Evolutionary conservation across 2,888 invertebrate genomes (phyloP).

Genomic region (Lycocerus yunnanus): DNA sequence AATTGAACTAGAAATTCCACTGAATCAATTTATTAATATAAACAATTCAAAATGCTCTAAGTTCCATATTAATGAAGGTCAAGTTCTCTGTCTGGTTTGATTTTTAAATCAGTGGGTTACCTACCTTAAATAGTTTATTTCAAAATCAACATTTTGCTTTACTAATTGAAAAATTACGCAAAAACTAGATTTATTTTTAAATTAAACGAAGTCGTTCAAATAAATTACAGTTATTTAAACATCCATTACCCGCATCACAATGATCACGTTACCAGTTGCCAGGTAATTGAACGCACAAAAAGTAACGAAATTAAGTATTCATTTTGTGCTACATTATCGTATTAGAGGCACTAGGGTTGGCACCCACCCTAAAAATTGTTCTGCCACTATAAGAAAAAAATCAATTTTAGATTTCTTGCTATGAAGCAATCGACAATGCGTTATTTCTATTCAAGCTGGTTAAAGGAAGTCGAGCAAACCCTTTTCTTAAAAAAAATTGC

Average conservation of each 20-base stretch:
- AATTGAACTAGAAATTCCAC: neutral
- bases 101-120: constrained; percentile 4
- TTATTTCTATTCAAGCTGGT: too few species aligned
- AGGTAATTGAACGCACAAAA: neutral
- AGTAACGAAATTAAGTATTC: neutral
- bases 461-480: too few species aligned
- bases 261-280: neutral
- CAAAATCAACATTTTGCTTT: neutral
- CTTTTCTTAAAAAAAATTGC: too few species aligned
- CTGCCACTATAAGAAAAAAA: too few species aligned
- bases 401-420: too few species aligned
- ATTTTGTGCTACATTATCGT: neutral
- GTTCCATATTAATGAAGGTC: constrained; percentile 4
- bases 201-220: neutral
- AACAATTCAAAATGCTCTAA: neutral
- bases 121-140: neutral
- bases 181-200: neutral
- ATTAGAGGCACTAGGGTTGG: too few species aligned
- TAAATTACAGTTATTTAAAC: neutral
- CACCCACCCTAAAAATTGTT: too few species aligned
- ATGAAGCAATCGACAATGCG: too few species aligned
- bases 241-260: neutral
- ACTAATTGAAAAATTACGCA: neutral
- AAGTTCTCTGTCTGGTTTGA: constrained; percentile 3
- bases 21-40: neutral